phyloP scores from a whole-genome alignment of 2,113 vertebrate genomes.

The Saguinus imperator region DNA sequence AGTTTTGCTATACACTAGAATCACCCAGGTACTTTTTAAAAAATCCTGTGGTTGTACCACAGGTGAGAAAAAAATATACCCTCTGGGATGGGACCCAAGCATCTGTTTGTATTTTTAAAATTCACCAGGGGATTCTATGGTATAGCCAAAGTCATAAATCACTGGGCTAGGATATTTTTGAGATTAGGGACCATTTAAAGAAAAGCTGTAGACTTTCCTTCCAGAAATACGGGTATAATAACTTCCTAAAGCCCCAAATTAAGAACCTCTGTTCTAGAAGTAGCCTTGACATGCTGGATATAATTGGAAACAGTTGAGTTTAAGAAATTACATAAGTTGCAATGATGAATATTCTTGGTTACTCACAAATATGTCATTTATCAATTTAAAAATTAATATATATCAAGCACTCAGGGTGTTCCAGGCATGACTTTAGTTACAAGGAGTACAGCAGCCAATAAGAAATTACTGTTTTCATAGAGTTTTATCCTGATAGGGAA shows the following conservation, averaged over 20 bases:
- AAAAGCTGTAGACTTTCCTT: neutral
- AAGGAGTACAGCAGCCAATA: neutral
- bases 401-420: neutral
- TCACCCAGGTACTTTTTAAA: neutral
- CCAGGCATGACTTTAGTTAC: neutral
- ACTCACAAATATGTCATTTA: neutral
- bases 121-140: neutral
- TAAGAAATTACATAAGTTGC: slow-evolving; percentile 8
- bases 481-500: neutral
- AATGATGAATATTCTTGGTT: neutral
- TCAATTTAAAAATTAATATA: neutral
- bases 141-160: neutral
- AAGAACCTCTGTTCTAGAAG: neutral
- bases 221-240: neutral
- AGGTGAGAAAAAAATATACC: neutral
- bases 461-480: neutral
- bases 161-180: neutral
- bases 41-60: neutral
- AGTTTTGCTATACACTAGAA: neutral
- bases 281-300: neutral
- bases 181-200: neutral
- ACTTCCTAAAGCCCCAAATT: neutral
- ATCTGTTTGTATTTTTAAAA: neutral
- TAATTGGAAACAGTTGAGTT: neutral
- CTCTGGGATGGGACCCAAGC: neutral